These are phyloP conservation scores for Eledona agricola DNA, from an alignment of 2,888 invertebrate genomes.

Conservation along the genomic window DNA sequence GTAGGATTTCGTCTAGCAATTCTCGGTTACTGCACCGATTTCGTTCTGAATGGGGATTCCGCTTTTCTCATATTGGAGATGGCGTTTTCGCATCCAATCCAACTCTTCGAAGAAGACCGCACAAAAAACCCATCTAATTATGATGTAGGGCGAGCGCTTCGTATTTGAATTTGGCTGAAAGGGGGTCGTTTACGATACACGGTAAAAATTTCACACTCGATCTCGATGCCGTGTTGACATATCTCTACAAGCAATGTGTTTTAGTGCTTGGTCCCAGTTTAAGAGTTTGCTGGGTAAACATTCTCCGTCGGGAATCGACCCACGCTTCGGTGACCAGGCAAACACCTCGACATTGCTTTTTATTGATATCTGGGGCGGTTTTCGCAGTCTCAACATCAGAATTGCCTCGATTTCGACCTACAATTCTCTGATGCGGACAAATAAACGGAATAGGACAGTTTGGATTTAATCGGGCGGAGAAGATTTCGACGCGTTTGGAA, in stretches of 20 bases:
- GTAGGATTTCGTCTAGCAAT: constrained; percentile 12
- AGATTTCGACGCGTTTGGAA: constrained; percentile 8
- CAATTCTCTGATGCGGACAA: constrained; percentile 22
- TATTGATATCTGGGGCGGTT: constrained; percentile 38
- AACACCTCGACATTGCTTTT: constrained; percentile 41
- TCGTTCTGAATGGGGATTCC: constrained; percentile 5
- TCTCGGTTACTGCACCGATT: constrained; percentile 6
- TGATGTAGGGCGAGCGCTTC: constrained; percentile 7
- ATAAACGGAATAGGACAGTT: constrained; percentile 24
- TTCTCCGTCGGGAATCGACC: constrained; percentile 42
- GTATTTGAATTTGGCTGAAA: constrained; percentile 23
- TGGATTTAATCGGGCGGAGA: constrained; percentile 21
- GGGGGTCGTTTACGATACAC: no score
- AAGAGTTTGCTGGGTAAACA: constrained; percentile 44
- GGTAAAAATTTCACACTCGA: constrained; percentile 16
- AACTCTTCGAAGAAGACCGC: no score
- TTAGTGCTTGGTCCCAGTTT: constrained; percentile 45
- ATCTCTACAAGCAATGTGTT: constrained; percentile 46
- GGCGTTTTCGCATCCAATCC: no score
- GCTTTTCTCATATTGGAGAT: constrained; percentile 18
- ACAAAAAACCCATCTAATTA: constrained; percentile 11
- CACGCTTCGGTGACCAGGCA: constrained; percentile 39
- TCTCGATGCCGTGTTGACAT: constrained; percentile 40
- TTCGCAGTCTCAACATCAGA: constrained; percentile 27
- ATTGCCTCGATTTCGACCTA: constrained; percentile 26